These are phyloP conservation scores for Lycodopsis pacificus DNA, from an alignment of 2,797 vertebrate species.

Conservation along the genomic window DNA sequence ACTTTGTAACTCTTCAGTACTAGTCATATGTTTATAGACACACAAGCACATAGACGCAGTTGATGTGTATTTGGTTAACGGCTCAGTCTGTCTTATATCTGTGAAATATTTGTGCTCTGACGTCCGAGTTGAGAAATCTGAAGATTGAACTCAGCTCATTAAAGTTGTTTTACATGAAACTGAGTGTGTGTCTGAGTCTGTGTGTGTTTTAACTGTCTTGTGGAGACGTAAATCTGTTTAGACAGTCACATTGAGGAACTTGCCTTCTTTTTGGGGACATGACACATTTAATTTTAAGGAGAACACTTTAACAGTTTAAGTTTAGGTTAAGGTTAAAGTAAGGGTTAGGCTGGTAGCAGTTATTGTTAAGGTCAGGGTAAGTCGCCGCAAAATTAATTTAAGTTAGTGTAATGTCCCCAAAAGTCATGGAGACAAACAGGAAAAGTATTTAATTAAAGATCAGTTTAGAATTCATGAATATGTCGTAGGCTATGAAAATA, in stretches of 20 bases:
- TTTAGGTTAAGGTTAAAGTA: too few relatives aligned
- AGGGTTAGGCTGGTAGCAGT: too few relatives aligned
- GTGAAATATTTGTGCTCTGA: constrained; percentile 69
- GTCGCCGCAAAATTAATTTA: too few relatives aligned
- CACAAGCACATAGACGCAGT: constrained; percentile 42
- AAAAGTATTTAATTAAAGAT: too few relatives aligned
- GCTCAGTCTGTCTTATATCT: constrained; percentile 50
- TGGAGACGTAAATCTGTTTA: too few relatives aligned
- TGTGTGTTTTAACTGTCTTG: neutral
- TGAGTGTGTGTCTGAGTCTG: neutral
- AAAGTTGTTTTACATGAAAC: constrained; percentile 75
- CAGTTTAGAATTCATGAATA: neutral
- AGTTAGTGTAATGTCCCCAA: too few relatives aligned
- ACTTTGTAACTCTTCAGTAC: constrained; percentile 36
- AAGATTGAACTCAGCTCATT: constrained; percentile 67
- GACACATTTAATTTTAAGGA: too few relatives aligned
- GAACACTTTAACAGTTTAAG: too few relatives aligned
- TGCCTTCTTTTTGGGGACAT: neutral
- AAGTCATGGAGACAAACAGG: too few relatives aligned
- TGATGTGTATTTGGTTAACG: constrained; percentile 49
- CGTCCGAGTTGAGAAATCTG: constrained; percentile 66
- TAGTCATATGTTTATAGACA: constrained; percentile 42
- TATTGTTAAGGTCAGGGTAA: too few relatives aligned
- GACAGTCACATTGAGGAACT: neutral
- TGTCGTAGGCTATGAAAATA: neutral